Conservation (phyloP, 2,113 vertebrate species). For the Thymallus thymallus region DNA sequence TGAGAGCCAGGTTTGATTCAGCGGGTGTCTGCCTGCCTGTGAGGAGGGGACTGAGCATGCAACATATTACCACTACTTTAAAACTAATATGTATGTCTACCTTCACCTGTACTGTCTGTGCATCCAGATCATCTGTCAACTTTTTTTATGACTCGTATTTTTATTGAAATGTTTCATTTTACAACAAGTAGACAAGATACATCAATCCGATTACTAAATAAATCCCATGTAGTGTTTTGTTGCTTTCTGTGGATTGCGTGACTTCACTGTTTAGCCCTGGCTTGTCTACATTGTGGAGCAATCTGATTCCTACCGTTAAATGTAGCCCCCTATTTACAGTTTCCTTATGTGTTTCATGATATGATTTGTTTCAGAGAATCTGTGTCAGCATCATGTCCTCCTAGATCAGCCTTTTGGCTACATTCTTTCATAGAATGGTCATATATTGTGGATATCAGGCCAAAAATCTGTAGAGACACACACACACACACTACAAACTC, state of each 20-base stretch:
- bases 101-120: too few species aligned
- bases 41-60: neutral
- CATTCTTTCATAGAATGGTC: neutral
- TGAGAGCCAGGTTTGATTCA: conserved; percentile 11
- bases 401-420: neutral
- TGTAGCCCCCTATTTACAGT: neutral
- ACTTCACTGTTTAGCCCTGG: neutral
- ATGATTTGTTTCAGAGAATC: neutral
- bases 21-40: neutral
- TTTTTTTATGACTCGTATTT: neutral
- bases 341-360: neutral
- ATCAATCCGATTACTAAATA: too few species aligned
- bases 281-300: neutral
- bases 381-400: neutral
- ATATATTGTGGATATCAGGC: neutral
- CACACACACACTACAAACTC: too few species aligned
- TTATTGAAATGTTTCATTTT: too few species aligned
- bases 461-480: too few species aligned
- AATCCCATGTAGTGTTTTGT: too few species aligned
- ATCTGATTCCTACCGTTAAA: neutral
- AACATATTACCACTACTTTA: neutral
- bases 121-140: neutral
- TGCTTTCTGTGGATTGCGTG: too few species aligned
- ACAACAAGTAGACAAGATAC: too few species aligned
- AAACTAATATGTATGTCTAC: neutral